Percentiles rank a stretch among this genome's conserved stretches.
phyloP scores from a whole-genome alignment of 1,140 invertebrate genomes.

The Vanessa atalanta region DNA sequence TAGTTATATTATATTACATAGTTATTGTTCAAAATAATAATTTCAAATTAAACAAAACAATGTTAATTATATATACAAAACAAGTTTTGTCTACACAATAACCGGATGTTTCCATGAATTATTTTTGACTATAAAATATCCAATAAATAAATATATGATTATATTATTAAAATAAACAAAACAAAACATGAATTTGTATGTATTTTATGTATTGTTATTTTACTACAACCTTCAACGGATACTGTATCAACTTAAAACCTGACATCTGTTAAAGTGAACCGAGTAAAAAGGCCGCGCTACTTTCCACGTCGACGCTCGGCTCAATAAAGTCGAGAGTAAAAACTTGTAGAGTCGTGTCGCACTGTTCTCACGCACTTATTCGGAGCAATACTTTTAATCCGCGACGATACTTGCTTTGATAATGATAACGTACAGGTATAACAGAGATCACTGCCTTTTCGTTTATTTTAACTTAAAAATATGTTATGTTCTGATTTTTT shows the following conservation, averaged over 20 bases:
- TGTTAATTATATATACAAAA: no score
- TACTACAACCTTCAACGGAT: not conserved
- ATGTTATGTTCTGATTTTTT: no score
- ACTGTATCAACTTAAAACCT: conserved; percentile 18
- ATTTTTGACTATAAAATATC: no score
- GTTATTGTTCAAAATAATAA: no score
- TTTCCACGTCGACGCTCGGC: conserved; percentile 29
- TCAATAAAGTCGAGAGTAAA: conserved; percentile 33
- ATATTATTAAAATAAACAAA: no score
- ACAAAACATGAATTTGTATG: no score
- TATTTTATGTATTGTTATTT: not conserved
- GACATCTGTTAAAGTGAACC: conserved; percentile 25
- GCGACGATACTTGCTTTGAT: not conserved
- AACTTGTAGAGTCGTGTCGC: conserved; percentile 27
- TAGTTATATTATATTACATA: no score
- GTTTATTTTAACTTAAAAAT: not conserved
- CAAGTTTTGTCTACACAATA: no score
- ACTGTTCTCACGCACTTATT: conserved; percentile 30
- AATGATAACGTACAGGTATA: not conserved
- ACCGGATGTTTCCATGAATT: no score
- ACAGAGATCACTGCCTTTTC: not conserved
- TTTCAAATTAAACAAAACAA: no score
- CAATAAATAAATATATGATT: no score
- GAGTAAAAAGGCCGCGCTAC: conserved; percentile 37
- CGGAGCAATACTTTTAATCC: conserved; percentile 23